Percentiles rank a stretch among this genome's conserved stretches.
Conservation (phyloP, 2,888 invertebrate species). For the Plusia festucae region DNA sequence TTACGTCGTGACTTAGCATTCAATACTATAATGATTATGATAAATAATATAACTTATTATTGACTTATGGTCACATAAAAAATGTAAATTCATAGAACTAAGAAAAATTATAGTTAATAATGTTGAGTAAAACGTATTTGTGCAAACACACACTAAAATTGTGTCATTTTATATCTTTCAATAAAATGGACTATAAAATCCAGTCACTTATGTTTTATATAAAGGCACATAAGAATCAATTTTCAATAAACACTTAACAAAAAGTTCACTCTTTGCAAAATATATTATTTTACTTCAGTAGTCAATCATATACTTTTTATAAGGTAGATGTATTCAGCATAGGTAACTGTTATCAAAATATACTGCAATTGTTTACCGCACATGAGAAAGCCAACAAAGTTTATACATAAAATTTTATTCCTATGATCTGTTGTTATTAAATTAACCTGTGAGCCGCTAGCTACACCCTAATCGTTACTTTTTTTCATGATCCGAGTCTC, state of each 20-base stretch:
- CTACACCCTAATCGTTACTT: conserved; percentile 41
- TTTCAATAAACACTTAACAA: conserved; percentile 79
- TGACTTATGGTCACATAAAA: conserved; percentile 82
- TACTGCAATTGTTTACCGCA: conserved; percentile 45
- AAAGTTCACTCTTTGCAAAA: conserved; percentile 73
- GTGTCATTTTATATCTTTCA: conserved; percentile 76
- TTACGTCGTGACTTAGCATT: conserved; percentile 84
- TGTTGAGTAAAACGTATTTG: conserved; percentile 83
- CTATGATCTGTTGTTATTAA: conserved; percentile 34
- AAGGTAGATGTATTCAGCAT: conserved; percentile 53
- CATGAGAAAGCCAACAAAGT: conserved; percentile 57
- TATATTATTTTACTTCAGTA: conserved; percentile 63
- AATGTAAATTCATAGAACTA: conserved; percentile 77
- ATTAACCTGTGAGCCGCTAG: conserved; percentile 53
- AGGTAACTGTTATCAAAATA: conserved; percentile 57
- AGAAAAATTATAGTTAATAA: conserved; percentile 75
- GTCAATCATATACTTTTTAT: conserved; percentile 42
- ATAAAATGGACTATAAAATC: conserved; percentile 83
- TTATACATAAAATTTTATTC: conserved; percentile 50
- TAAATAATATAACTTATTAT: conserved; percentile 80
- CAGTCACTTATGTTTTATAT: conserved; percentile 81
- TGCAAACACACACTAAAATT: conserved; percentile 83
- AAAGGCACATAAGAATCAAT: conserved; percentile 88
- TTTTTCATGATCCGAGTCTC: conserved; percentile 44
- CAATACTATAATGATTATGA: conserved; percentile 81